Base-by-base conservation (phyloP, 2,888 invertebrate genomes). In the Sphaerophoria rueppellii region DNA sequence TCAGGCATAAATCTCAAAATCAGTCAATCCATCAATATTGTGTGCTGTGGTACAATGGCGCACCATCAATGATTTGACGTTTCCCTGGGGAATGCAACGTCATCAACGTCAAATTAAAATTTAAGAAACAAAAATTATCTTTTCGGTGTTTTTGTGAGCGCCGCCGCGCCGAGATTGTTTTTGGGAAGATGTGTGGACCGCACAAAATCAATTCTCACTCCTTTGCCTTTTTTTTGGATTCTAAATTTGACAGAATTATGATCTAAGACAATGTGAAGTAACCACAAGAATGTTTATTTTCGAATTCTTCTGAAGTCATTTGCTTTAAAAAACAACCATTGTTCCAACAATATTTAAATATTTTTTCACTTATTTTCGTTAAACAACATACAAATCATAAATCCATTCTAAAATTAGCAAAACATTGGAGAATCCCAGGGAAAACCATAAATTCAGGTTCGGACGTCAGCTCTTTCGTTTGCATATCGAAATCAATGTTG, bases 101-200 rank as follows among this genome's bases (percentile, higher is more conserved):
- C 85, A 85, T 85, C 73, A 63, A 69, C 73, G 85, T 85, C 85
- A 85, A 81, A 85, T 85, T 85, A 85, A 85, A 82, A 69, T 71
- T 79, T 54, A 71, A 61, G 50, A 71, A 60, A 16, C 67, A 63
- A 71, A 71, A 24, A 46, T 65, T 16, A 40, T n/a, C 40, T 67
- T 73, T 71, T 71, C 65, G 75, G 75, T 55, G 24, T 67, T 85
- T 76, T 81, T 69, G 63, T 76, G 76, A 71, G 61, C 46, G 43
- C 52, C 85, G 81, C 73, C 63, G 54, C 76, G 61, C 37, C 46
- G 63, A 48, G 12, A 58, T 65, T 58, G 0, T 70, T 58, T 32
- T 7, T 5, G 7, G n/a, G n/a, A 7, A 5, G n/a, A 35, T 16
- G 14, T 57, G 6, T 5, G 3, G 72, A 58, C 58, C 70, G 83